Evolutionary conservation across 2,113 vertebrate species (phyloP).

Genomic region (Romanogobio albipinnatus): DNA sequence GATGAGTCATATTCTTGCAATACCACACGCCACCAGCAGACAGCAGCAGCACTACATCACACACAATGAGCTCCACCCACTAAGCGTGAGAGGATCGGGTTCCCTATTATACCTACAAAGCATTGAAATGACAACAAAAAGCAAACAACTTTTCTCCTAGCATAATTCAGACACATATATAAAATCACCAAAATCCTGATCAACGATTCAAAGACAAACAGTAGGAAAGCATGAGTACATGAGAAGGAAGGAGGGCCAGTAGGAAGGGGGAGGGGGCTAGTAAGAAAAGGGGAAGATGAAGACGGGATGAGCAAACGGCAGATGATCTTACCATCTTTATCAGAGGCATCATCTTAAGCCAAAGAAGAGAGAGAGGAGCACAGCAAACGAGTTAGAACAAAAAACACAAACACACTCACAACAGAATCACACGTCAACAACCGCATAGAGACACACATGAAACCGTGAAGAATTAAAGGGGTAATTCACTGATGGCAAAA

Average conservation of each 20-base stretch:
- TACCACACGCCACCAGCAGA: slow-evolving; percentile 38
- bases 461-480: neutral
- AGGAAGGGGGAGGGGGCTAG: neutral
- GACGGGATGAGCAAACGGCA: slow-evolving; percentile 60
- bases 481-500: no score
- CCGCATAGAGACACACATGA: neutral
- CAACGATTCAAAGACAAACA: slow-evolving; percentile 17
- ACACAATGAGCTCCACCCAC: slow-evolving; percentile 12
- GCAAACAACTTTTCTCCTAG: neutral
- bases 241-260: slow-evolving; percentile 49
- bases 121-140: neutral
- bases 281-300: neutral
- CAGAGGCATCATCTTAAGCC: slow-evolving; percentile 97
- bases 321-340: slow-evolving; percentile 98
- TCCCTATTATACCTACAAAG: slow-evolving; percentile 7
- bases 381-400: slow-evolving; percentile 81
- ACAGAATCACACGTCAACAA: neutral
- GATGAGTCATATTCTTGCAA: slow-evolving; percentile 41
- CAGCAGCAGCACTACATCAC: slow-evolving; percentile 5
- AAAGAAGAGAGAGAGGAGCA: slow-evolving; percentile 76
- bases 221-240: slow-evolving; percentile 50
- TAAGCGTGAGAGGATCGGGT: neutral
- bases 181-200: neutral
- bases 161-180: neutral
- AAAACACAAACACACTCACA: slow-evolving; percentile 5